Percentiles rank a stretch among this genome's conserved stretches.
phyloP scores from a whole-genome alignment of 2,113 vertebrate species.

The Podarcis muralis region DNA sequence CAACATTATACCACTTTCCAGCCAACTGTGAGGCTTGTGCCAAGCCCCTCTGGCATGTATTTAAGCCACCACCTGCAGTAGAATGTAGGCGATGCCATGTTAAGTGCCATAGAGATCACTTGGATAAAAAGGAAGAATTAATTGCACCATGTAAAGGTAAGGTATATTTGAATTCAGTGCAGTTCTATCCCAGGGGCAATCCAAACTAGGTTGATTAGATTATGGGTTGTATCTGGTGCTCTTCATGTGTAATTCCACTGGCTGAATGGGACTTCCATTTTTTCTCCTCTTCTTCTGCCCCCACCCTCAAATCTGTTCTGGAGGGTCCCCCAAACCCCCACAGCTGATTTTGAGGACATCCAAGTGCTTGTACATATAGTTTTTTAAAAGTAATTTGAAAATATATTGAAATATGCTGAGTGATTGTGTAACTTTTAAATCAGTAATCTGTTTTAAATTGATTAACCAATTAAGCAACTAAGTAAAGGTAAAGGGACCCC shows the following conservation, averaged over 20 bases:
- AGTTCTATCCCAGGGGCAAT: background rate
- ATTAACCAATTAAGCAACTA: background rate
- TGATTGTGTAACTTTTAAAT: background rate
- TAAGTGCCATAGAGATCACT: conserved; percentile 98
- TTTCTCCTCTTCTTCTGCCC: no score
- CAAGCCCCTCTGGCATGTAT: conserved; percentile 98
- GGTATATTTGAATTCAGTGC: background rate
- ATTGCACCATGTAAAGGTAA: conserved; percentile 99
- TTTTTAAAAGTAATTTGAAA: background rate
- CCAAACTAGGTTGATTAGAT: background rate
- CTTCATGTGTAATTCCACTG: no score
- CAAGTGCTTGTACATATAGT: background rate
- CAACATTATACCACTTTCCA: conserved; percentile 97
- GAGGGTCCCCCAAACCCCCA: no score
- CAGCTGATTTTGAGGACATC: no score
- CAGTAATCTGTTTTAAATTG: background rate
- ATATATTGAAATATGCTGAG: background rate
- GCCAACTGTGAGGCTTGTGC: conserved; percentile 98
- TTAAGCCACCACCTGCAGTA: conserved; percentile 94
- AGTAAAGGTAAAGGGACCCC: background rate
- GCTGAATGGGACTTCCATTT: no score
- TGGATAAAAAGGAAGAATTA: conserved; percentile 97
- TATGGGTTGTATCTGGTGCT: no score
- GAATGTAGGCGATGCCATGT: conserved; percentile 98
- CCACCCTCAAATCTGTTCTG: no score